Evolutionary conservation across 2,888 invertebrate species (phyloP).

Genomic region (Neoitamus cyanurus): DNA sequence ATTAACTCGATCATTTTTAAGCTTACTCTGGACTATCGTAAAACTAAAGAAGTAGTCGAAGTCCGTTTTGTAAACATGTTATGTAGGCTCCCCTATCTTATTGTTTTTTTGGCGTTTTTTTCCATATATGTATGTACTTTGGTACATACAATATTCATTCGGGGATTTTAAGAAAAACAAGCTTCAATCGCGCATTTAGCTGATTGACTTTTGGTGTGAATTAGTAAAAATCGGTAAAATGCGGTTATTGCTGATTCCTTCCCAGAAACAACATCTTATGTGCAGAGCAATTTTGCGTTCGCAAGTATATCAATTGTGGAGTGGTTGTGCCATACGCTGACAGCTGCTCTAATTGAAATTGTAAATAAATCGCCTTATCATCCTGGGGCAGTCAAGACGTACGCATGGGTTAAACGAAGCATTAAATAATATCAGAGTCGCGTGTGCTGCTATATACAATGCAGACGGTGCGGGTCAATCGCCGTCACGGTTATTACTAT

Average conservation of each 20-base stretch:
- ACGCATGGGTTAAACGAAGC: constrained; percentile 21
- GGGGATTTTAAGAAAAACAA: neutral
- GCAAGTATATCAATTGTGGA: neutral
- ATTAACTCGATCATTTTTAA: too few species aligned
- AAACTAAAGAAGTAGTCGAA: neutral
- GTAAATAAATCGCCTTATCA: neutral
- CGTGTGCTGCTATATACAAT: neutral
- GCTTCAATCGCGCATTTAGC: neutral
- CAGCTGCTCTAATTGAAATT: constrained; percentile 8
- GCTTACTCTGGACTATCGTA: neutral
- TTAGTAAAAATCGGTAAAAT: neutral
- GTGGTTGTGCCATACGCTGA: neutral
- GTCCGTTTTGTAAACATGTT: neutral
- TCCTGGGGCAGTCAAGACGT: neutral
- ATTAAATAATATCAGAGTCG: constrained; percentile 14
- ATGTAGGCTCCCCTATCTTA: neutral
- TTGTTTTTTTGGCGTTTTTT: neutral
- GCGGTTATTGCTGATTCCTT: constrained; percentile 4
- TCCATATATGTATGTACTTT: neutral
- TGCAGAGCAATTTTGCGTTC: neutral
- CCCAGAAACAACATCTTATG: neutral
- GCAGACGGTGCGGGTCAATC: neutral
- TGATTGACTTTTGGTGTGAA: neutral
- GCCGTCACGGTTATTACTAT: neutral
- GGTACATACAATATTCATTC: neutral